Conservation (phyloP, 2,113 vertebrate genomes). For the Lichenostomus cassidix region DNA sequence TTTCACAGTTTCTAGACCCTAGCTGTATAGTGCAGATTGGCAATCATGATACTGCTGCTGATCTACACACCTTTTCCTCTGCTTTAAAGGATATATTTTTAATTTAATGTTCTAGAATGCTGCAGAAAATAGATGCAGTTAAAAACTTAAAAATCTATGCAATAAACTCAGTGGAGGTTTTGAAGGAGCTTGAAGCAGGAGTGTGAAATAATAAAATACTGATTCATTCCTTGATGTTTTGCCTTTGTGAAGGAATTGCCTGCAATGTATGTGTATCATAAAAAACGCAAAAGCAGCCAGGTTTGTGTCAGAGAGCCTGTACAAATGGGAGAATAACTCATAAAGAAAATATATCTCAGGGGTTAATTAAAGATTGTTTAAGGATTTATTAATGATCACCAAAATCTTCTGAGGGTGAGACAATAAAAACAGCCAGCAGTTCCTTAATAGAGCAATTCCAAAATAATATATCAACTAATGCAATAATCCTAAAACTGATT, state of each 20-base stretch:
- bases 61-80: neutral
- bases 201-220: neutral
- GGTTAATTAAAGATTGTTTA: neutral
- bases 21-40: neutral
- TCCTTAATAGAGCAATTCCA: neutral
- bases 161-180: neutral
- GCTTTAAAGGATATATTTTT: neutral
- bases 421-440: neutral
- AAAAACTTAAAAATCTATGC: neutral
- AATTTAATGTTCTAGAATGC: neutral
- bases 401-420: neutral
- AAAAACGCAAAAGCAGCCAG: neutral
- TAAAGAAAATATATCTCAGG: neutral
- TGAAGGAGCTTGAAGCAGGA: neutral
- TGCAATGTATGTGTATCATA: neutral
- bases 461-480: neutral
- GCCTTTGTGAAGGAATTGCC: neutral
- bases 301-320: neutral
- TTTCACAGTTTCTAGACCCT: neutral
- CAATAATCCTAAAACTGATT: neutral
- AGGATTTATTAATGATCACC: neutral
- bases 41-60: neutral
- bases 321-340: neutral
- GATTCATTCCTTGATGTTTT: neutral
- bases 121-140: neutral